These are phyloP conservation scores for Ametastegia equiseti DNA, from an alignment of 2,888 invertebrate genomes.

Conservation along the genomic window DNA sequence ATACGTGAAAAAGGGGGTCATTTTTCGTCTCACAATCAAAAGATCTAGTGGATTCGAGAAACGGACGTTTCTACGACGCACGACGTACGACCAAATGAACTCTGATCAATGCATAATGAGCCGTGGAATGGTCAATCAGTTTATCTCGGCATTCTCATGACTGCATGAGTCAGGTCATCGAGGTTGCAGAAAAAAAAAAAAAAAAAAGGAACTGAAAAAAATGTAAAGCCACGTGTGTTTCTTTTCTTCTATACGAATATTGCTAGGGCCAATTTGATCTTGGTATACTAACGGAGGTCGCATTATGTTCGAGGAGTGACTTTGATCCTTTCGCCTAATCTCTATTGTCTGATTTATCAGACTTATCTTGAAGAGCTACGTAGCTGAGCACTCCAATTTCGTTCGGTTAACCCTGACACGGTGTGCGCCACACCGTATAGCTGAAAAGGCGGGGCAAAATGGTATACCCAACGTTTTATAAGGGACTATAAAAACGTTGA, in stretches of 20 bases:
- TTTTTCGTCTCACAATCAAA: neutral
- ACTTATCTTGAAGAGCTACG: conserved; percentile 63
- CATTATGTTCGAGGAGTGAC: conserved; percentile 13
- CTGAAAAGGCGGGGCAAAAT: no score
- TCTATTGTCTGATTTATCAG: conserved; percentile 62
- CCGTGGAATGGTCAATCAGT: conserved; percentile 31
- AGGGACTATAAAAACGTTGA: no score
- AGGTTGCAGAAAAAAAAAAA: neutral
- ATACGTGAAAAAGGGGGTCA: neutral
- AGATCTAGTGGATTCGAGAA: conserved; percentile 3
- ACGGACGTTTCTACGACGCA: neutral
- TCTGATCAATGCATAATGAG: conserved; percentile 21
- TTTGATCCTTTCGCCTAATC: conserved; percentile 51
- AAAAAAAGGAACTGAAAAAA: no score
- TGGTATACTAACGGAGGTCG: conserved; percentile 23
- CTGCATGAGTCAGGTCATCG: neutral
- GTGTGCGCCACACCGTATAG: no score
- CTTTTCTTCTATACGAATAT: neutral
- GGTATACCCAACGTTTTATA: neutral
- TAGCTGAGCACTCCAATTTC: conserved; percentile 66
- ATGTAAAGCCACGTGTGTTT: no score
- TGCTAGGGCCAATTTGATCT: neutral
- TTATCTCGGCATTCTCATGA: neutral
- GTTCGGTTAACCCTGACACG: conserved; percentile 57
- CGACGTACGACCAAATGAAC: conserved; percentile 11